Conservation (phyloP, 2,113 vertebrate species). For the Indicator indicator region DNA sequence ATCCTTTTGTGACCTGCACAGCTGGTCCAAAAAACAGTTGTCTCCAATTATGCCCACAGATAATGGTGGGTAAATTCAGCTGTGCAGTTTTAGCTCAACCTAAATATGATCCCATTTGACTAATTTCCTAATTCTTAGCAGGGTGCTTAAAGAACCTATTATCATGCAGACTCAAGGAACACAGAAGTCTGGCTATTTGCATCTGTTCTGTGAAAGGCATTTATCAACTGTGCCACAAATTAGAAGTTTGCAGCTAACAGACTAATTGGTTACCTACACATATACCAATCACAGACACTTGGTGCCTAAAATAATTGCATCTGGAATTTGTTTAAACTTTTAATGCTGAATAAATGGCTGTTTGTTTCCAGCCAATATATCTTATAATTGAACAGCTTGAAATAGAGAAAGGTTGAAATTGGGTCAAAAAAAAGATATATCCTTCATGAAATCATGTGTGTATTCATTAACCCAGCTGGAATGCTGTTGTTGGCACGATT, state of each 20-base stretch:
- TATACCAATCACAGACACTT: slow-evolving; percentile 20
- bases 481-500: background rate
- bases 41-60: slow-evolving; percentile 85
- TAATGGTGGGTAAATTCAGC: slow-evolving; percentile 82
- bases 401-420: slow-evolving; percentile 40
- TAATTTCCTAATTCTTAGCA: slow-evolving; percentile 88
- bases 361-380: slow-evolving; percentile 49
- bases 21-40: slow-evolving; percentile 81
- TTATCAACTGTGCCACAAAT: slow-evolving; percentile 63
- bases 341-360: slow-evolving; percentile 40
- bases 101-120: slow-evolving; percentile 87
- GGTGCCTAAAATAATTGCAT: slow-evolving; percentile 36
- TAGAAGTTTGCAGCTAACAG: slow-evolving; percentile 49
- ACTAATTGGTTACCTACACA: slow-evolving; percentile 62
- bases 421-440: slow-evolving; percentile 51
- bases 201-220: slow-evolving; percentile 66
- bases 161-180: slow-evolving; percentile 66
- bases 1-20: slow-evolving; percentile 76
- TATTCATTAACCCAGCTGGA: slow-evolving; percentile 58
- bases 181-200: slow-evolving; percentile 66
- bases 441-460: slow-evolving; percentile 42
- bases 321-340: slow-evolving; percentile 64
- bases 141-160: slow-evolving; percentile 70
- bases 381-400: slow-evolving; percentile 56
- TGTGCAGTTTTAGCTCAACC: slow-evolving; percentile 82